Conservation (phyloP, 2,113 vertebrate species). For the Malurus elegans region DNA sequence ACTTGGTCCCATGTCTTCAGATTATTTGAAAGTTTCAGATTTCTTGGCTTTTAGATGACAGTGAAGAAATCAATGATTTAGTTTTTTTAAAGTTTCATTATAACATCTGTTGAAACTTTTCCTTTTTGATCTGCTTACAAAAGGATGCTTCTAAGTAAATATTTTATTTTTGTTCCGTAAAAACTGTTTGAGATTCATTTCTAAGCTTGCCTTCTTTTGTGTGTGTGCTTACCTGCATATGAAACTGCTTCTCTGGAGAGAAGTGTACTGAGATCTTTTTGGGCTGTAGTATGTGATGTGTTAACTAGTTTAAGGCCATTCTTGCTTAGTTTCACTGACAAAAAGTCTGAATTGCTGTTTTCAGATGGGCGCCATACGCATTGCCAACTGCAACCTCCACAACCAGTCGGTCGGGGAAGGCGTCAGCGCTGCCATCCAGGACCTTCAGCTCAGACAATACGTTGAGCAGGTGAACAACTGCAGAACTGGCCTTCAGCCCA, state of each 20-base stretch:
- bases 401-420: conserved; percentile 96
- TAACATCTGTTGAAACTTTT: not conserved
- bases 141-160: not conserved
- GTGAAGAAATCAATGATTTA: not conserved
- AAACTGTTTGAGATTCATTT: not conserved
- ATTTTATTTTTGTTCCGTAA: not conserved
- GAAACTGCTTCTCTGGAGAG: no score
- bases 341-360: not conserved
- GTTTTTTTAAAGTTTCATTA: not conserved
- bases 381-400: conserved; percentile 97
- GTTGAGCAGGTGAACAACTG: conserved; percentile 85
- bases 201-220: not conserved
- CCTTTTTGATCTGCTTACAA: not conserved
- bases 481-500: conserved; percentile 79
- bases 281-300: not conserved
- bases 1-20: not conserved
- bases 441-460: conserved; percentile 88
- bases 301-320: not conserved
- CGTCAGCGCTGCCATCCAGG: conserved; percentile 90
- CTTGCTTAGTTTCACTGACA: not conserved
- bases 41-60: not conserved
- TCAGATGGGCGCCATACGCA: conserved; percentile 85
- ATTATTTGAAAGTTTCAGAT: not conserved
- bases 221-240: not conserved
- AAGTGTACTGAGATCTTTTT: not conserved